These are phyloP conservation scores for Megaceryle maxima DNA, from an alignment of 2,113 vertebrate genomes.

Conservation along the genomic window DNA sequence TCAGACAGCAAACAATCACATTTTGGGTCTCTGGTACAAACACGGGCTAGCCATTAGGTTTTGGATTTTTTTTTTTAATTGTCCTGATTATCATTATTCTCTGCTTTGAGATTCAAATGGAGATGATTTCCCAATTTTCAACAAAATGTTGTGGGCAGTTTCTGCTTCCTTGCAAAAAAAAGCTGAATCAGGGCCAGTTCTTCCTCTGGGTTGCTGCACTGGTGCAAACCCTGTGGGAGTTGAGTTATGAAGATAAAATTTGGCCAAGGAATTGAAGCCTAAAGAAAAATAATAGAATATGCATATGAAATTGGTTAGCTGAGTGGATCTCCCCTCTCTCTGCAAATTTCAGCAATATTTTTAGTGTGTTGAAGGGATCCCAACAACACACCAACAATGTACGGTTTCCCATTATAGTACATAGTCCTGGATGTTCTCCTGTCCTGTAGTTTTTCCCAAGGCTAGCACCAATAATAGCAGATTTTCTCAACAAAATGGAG, in stretches of 20 bases:
- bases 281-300: not conserved
- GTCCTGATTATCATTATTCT: not conserved
- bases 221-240: not conserved
- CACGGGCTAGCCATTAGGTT: not conserved
- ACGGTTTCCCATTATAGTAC: not conserved
- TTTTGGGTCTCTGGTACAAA: not conserved
- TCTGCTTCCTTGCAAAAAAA: not conserved
- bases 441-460: not conserved
- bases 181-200: not conserved
- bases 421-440: not conserved
- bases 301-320: not conserved
- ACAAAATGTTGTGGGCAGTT: not conserved
- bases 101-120: slow-evolving; percentile 3
- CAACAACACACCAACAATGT: not conserved
- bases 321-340: not conserved
- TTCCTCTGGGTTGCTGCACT: not conserved
- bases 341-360: not conserved
- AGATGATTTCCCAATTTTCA: not conserved
- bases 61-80: not conserved
- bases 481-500: not conserved
- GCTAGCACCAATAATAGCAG: not conserved
- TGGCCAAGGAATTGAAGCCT: not conserved
- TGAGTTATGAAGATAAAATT: slow-evolving; percentile 17
- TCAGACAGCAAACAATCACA: not conserved
- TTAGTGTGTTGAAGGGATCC: not conserved